A percentile compares a stretch with the other conserved stretches of the same genome.
Evolutionary conservation across 2,113 vertebrate genomes (phyloP).

Genomic region (Uria aalge): DNA sequence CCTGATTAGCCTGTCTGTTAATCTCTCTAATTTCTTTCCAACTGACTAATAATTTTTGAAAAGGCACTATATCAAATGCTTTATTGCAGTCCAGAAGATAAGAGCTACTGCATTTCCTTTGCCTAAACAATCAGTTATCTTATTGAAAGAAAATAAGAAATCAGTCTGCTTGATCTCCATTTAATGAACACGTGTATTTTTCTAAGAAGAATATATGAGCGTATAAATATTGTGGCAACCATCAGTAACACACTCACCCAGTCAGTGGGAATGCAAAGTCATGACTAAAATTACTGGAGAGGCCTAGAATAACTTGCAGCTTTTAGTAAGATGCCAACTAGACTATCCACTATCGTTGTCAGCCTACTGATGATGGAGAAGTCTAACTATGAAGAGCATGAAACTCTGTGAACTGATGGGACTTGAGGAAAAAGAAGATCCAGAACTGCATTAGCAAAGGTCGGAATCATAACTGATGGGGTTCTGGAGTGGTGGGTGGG

Average conservation of each 20-base stretch:
- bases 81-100: not conserved
- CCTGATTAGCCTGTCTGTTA: slow-evolving; percentile 7
- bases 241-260: not conserved
- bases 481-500: not conserved
- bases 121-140: not conserved
- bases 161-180: not conserved
- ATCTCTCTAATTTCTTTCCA: not conserved
- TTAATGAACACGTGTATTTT: not conserved
- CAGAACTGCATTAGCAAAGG: not conserved
- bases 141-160: not conserved
- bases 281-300: not conserved
- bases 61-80: not conserved
- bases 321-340: not conserved
- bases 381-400: not conserved
- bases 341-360: not conserved
- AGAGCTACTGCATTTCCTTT: not conserved
- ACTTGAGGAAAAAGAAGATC: not conserved
- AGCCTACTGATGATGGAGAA: not conserved
- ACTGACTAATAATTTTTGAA: not conserved
- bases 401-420: not conserved
- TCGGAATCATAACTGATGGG: not conserved
- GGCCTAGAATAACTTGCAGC: not conserved
- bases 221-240: not conserved
- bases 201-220: not conserved
- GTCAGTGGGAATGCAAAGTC: not conserved